Evolutionary conservation across 1,140 invertebrate species (phyloP).

Genomic region (Drosophila kepulauana): DNA sequence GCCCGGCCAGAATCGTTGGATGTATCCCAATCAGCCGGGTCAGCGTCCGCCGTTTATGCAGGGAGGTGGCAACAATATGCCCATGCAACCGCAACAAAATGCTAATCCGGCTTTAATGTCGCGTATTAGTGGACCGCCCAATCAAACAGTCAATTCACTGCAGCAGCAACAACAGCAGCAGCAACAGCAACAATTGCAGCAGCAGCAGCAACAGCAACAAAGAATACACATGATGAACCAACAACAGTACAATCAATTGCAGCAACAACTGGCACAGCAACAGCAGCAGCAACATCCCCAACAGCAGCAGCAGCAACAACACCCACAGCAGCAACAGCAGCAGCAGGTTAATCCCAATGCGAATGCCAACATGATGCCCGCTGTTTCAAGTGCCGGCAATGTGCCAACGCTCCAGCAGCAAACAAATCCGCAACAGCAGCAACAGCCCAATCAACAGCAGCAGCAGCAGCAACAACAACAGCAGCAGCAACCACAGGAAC

Average conservation of each 20-base stretch:
- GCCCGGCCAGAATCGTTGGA: slow-evolving; percentile 74
- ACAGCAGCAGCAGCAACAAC: slow-evolving; percentile 85
- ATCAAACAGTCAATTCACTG: slow-evolving; percentile 84
- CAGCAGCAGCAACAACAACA: slow-evolving; percentile 55
- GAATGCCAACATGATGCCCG: slow-evolving; percentile 68
- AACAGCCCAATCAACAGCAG: slow-evolving; percentile 74
- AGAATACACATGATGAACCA: slow-evolving; percentile 73
- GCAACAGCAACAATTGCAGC: slow-evolving; percentile 72
- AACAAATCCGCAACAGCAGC: slow-evolving; percentile 41
- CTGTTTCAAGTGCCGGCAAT: slow-evolving; percentile 49
- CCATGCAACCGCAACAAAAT: slow-evolving; percentile 79
- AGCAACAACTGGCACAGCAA: slow-evolving; percentile 85
- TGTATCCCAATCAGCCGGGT: slow-evolving; percentile 73
- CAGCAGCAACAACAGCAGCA: slow-evolving; percentile 85
- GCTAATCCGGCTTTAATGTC: slow-evolving; percentile 88
- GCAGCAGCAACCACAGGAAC: slow-evolving; percentile 53
- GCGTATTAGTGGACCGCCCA: slow-evolving; percentile 89
- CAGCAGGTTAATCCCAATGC: slow-evolving; percentile 79
- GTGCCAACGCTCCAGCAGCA: slow-evolving; percentile 62
- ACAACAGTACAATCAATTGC: slow-evolving; percentile 84
- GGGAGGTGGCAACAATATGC: slow-evolving; percentile 55
- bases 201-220: slow-evolving; percentile 81
- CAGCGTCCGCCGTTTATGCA: slow-evolving; percentile 77
- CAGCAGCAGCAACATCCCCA: slow-evolving; percentile 68
- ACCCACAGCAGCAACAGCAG: slow-evolving; percentile 83